Conservation (phyloP, 2,797 vertebrate genomes). For the Luscinia megarhynchos region DNA sequence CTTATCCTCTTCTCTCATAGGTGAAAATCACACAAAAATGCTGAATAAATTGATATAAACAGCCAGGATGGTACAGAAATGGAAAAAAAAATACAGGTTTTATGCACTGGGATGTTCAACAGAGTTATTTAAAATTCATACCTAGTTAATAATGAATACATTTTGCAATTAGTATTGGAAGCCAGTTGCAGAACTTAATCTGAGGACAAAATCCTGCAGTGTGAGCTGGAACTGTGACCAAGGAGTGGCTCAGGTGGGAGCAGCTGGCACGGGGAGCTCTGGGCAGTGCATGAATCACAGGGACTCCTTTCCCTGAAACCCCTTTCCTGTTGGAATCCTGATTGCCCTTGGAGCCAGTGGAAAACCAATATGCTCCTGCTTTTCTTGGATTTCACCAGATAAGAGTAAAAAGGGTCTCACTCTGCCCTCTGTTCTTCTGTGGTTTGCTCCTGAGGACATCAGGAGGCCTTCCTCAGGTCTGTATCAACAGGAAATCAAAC, state of each 20-base stretch:
- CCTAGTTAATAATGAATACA: constrained; percentile 56
- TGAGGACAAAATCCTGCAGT: background rate
- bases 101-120: background rate
- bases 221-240: background rate
- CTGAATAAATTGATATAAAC: background rate
- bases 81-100: background rate
- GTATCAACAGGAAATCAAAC: background rate
- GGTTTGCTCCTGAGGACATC: background rate
- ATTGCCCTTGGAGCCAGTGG: background rate
- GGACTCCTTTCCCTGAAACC: background rate
- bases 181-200: background rate
- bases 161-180: constrained; percentile 18
- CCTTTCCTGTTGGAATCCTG: background rate
- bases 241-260: background rate
- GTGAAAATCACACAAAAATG: background rate
- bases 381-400: background rate
- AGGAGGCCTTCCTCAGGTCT: background rate
- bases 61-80: background rate
- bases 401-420: background rate
- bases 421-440: background rate
- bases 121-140: constrained; percentile 45
- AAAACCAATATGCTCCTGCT: background rate
- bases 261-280: background rate
- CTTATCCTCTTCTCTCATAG: background rate
- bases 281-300: background rate